Percentiles rank a stretch among this genome's conserved stretches.
Conservation (phyloP, 2,113 vertebrate species). For the Taurulus bubalis region DNA sequence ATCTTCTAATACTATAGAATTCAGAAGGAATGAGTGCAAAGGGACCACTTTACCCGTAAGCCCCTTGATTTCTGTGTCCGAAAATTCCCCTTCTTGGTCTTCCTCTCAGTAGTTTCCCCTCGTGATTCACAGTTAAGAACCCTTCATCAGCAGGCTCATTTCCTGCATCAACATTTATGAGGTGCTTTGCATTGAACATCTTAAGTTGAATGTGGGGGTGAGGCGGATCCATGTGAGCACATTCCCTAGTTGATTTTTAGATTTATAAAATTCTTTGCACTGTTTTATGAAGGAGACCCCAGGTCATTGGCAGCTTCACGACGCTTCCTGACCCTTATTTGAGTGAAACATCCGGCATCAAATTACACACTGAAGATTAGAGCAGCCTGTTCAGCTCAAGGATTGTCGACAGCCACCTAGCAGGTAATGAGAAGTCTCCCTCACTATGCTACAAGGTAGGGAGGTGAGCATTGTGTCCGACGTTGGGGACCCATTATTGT, state of each 20-base stretch:
- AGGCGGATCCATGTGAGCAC: not conserved
- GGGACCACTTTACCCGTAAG: not conserved
- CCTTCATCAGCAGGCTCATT: not conserved
- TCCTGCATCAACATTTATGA: not conserved
- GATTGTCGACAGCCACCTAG: conserved; percentile 28
- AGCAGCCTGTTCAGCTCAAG: conserved; percentile 9
- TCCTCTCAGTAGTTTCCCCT: not conserved
- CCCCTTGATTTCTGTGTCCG: not conserved
- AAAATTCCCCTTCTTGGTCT: too few species aligned
- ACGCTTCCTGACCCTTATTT: conserved; percentile 5
- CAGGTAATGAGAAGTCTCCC: conserved; percentile 33
- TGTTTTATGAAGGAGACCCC: not conserved
- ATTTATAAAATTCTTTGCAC: not conserved
- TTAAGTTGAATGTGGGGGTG: not conserved
- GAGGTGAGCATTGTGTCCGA: conserved; percentile 21
- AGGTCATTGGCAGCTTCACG: conserved; percentile 8
- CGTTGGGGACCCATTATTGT: conserved; percentile 40
- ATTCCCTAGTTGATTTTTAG: not conserved
- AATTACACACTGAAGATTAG: conserved; percentile 30
- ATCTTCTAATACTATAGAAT: not conserved
- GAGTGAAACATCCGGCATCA: not conserved
- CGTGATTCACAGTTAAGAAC: not conserved
- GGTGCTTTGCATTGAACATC: not conserved
- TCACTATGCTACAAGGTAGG: not conserved
- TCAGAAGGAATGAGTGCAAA: not conserved